Evolutionary conservation across 2,888 invertebrate species (phyloP).

Genomic region (Ormyrus thymus): DNA sequence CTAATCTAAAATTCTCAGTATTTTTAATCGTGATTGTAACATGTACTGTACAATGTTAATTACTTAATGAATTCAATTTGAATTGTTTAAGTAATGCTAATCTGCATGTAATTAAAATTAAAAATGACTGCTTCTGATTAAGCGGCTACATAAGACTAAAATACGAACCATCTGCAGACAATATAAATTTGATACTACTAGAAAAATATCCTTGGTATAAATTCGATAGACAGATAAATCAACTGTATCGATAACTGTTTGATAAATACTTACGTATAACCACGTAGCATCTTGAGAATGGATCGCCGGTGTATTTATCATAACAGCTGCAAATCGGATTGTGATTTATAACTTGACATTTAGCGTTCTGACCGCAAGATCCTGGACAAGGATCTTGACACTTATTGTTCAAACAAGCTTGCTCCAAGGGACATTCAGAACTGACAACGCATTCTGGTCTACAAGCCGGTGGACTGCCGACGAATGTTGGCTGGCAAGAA

Average conservation of each 20-base stretch:
- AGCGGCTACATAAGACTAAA: constrained; percentile 30
- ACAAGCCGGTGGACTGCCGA: constrained; percentile 87
- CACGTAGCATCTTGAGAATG: constrained; percentile 79
- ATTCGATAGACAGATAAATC: constrained; percentile 5
- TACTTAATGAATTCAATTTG: constrained; percentile 12
- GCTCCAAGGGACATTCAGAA: constrained; percentile 85
- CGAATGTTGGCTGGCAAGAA: constrained; percentile 82
- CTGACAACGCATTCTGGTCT: constrained; percentile 89
- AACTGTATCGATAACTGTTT: background rate
- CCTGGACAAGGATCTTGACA: constrained; percentile 88
- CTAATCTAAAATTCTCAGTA: constrained; percentile 31
- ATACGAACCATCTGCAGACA: constrained; percentile 50
- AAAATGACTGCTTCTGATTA: constrained; percentile 22
- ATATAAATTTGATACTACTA: constrained; percentile 36
- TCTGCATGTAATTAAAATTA: constrained; percentile 31
- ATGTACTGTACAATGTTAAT: constrained; percentile 30
- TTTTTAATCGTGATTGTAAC: constrained; percentile 35
- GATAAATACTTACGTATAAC: constrained; percentile 76
- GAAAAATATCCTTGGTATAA: constrained; percentile 33
- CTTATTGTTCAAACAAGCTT: constrained; percentile 85
- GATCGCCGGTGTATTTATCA: constrained; percentile 85
- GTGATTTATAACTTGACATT: constrained; percentile 88
- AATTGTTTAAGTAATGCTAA: constrained; percentile 9
- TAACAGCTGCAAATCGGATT: constrained; percentile 89
- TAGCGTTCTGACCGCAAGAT: constrained; percentile 86